A percentile compares a stretch with the other conserved stretches of the same genome.
These are phyloP conservation scores for Indicator maculatus DNA, from an alignment of 2,113 vertebrate genomes.

Conservation along the genomic window DNA sequence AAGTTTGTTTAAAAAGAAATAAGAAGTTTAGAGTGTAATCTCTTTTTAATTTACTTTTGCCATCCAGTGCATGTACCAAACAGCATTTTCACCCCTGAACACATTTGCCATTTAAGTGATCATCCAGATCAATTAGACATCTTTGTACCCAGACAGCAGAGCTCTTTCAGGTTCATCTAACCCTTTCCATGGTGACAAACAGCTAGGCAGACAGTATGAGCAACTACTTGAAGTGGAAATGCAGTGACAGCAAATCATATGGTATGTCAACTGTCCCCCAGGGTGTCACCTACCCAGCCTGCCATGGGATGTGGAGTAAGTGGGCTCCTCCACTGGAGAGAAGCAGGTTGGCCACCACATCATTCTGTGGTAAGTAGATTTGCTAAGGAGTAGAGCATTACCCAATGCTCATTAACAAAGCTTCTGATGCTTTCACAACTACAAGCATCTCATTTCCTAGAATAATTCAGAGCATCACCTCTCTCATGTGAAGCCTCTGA, in stretches of 20 bases:
- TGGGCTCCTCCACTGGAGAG: slow-evolving; percentile 97
- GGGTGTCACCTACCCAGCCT: slow-evolving; percentile 97
- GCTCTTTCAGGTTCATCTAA: not conserved
- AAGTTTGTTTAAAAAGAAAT: not conserved
- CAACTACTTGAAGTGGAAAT: not conserved
- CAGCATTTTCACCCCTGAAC: not conserved
- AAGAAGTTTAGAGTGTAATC: not conserved
- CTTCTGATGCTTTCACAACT: not conserved
- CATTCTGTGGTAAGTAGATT: slow-evolving; percentile 90
- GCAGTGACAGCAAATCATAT: not conserved
- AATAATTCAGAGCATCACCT: slow-evolving; percentile 5
- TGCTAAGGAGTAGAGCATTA: not conserved
- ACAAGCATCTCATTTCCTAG: not conserved
- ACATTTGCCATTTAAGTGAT: not conserved
- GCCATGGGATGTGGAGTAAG: slow-evolving; percentile 97
- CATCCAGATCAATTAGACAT: not conserved
- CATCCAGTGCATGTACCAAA: not conserved
- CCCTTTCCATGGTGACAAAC: not conserved
- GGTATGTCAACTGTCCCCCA: slow-evolving; percentile 62
- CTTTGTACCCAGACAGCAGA: not conserved
- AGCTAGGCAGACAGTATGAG: not conserved
- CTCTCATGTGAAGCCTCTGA: not conserved
- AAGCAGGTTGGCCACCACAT: slow-evolving; percentile 93
- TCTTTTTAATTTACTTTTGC: not conserved
- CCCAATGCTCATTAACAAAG: not conserved